phyloP scores from a whole-genome alignment of 2,888 invertebrate species.

The Xestia rhomboidea region DNA sequence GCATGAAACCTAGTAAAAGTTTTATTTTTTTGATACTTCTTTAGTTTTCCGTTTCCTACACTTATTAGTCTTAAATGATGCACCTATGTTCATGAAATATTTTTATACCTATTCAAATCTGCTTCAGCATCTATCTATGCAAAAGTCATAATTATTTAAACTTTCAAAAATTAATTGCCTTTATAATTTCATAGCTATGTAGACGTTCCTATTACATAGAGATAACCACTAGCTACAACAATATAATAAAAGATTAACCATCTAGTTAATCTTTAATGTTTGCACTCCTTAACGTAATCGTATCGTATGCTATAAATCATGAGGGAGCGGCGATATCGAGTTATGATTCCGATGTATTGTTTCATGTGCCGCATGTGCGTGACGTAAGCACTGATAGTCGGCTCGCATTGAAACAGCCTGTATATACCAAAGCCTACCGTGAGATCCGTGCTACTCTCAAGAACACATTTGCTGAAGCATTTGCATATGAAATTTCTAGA shows the following conservation, averaged over 20 bases:
- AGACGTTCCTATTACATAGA: not conserved
- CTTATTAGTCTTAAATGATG: not conserved
- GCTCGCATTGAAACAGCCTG: conserved; percentile 31
- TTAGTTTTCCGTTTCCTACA: not conserved
- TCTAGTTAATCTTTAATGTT: not conserved
- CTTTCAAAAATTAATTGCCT: not conserved
- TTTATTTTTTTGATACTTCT: not conserved
- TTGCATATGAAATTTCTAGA: not conserved
- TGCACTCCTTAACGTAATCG: not conserved
- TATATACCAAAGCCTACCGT: conserved; percentile 4
- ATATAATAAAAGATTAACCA: not conserved
- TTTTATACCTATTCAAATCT: not conserved
- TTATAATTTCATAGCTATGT: not conserved
- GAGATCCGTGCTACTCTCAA: conserved; percentile 2
- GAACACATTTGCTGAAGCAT: conserved; percentile 5
- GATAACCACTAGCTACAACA: not conserved
- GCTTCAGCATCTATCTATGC: not conserved
- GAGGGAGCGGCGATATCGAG: conserved; percentile 39
- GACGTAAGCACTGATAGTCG: conserved; percentile 35
- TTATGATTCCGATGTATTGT: conserved; percentile 51
- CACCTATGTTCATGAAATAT: not conserved
- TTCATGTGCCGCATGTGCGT: conserved; percentile 21
- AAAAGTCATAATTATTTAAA: not conserved
- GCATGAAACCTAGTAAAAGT: not conserved
- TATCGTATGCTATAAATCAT: conserved; percentile 28